A percentile compares a stretch with the other conserved stretches of the same genome.
Conservation (phyloP, 2,888 invertebrate species). For the Acleris laterana region DNA sequence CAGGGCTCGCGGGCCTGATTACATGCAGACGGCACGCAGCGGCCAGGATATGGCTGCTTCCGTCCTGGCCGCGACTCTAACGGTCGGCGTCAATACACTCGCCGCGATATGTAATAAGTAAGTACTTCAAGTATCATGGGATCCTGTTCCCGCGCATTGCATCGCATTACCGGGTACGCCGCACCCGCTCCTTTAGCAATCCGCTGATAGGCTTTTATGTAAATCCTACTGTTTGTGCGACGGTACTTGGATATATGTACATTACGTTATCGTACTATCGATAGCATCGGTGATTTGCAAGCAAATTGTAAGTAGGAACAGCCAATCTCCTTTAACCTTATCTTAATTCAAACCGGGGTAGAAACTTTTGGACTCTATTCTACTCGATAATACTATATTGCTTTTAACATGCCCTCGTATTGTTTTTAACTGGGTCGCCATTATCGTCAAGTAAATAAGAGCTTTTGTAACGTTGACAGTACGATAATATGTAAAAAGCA, state of each 20-base stretch:
- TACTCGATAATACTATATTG: no score
- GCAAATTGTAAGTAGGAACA: background rate
- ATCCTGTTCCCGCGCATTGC: conserved; percentile 36
- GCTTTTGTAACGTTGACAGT: no score
- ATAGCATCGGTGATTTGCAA: background rate
- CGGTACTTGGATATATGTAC: background rate
- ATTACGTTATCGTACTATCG: background rate
- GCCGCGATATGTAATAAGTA: conserved; percentile 46
- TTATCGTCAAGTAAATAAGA: no score
- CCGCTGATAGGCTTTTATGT: conserved; percentile 17
- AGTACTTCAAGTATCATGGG: conserved; percentile 20
- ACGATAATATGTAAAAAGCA: no score
- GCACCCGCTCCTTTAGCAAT: background rate
- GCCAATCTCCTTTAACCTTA: no score
- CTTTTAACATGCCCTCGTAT: no score
- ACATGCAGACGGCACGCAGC: conserved; percentile 57
- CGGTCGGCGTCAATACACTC: conserved; percentile 57
- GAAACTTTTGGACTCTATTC: no score
- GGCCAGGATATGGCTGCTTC: conserved; percentile 78
- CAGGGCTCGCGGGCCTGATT: conserved; percentile 55
- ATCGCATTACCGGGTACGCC: conserved; percentile 16
- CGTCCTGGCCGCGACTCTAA: conserved; percentile 65
- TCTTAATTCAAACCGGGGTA: no score
- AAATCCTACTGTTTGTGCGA: background rate
- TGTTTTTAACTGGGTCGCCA: no score